These are phyloP conservation scores for Tridacna gigas DNA, from an alignment of 2,888 invertebrate genomes.

Conservation along the genomic window DNA sequence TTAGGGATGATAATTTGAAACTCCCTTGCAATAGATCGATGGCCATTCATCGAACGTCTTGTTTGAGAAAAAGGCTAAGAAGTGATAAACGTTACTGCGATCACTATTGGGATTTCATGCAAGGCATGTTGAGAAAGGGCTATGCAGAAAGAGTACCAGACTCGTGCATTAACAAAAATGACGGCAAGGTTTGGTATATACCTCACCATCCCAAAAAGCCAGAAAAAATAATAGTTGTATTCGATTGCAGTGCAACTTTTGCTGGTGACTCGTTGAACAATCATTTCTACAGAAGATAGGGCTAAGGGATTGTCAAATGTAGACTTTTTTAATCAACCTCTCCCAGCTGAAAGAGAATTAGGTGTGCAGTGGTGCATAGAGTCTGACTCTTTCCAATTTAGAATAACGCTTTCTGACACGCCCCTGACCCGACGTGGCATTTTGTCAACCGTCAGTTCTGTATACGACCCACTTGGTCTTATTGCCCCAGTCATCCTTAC, in stretches of 20 bases:
- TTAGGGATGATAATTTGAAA: constrained; percentile 1
- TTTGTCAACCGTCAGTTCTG: constrained; percentile 50
- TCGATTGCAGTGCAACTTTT: constrained; percentile 54
- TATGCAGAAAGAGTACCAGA: constrained; percentile 41
- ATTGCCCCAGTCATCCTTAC: constrained; percentile 53
- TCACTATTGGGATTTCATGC: constrained; percentile 37
- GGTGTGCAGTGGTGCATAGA: constrained; percentile 56
- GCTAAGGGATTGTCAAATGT: constrained; percentile 36
- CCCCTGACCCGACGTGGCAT: constrained; percentile 40
- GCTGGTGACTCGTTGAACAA: constrained; percentile 36
- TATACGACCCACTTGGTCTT: constrained; percentile 60
- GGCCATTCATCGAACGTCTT: constrained; percentile 24
- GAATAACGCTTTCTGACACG: constrained; percentile 30
- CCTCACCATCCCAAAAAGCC: constrained; percentile 60
- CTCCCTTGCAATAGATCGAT: constrained; percentile 39
- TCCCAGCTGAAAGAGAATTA: constrained; percentile 54
- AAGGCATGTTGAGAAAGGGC: constrained; percentile 10
- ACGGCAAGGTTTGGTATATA: constrained; percentile 56
- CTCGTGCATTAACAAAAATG: neutral
- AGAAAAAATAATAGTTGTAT: constrained; percentile 58
- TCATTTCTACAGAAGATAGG: constrained; percentile 33
- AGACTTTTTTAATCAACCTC: constrained; percentile 27
- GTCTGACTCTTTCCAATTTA: constrained; percentile 51
- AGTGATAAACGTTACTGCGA: too few relatives aligned
- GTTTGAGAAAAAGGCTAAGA: constrained; percentile 6